Percentiles rank a stretch among this genome's conserved stretches.
Evolutionary conservation across 2,888 invertebrate species (phyloP).

Genomic region (Ditula angustiorana): DNA sequence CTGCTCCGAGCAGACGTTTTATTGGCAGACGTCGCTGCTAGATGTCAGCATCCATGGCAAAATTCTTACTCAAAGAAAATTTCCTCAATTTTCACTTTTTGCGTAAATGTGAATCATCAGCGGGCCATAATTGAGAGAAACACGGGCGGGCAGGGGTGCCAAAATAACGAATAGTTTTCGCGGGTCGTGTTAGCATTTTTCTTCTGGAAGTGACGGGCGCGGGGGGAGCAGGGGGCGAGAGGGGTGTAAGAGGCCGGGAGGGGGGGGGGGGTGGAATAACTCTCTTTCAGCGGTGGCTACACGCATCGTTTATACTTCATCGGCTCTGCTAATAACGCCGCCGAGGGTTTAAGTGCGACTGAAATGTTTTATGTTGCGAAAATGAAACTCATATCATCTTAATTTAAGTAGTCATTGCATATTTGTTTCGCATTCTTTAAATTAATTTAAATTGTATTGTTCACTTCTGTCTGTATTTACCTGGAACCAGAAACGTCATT

Average conservation of each 20-base stretch:
- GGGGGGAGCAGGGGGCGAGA: slow-evolving; percentile 52
- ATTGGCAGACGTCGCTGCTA: too few relatives aligned
- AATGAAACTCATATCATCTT: neutral
- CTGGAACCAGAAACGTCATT: too few relatives aligned
- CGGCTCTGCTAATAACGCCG: slow-evolving; percentile 74
- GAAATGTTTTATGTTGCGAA: slow-evolving; percentile 37
- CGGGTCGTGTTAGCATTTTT: slow-evolving; percentile 86
- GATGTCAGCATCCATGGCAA: neutral
- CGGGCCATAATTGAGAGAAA: slow-evolving; percentile 74
- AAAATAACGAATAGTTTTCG: slow-evolving; percentile 86
- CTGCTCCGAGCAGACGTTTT: neutral
- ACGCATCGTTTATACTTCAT: slow-evolving; percentile 84
- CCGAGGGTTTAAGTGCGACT: slow-evolving; percentile 41
- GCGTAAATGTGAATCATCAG: slow-evolving; percentile 46
- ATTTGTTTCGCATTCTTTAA: neutral
- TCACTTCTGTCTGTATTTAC: too few relatives aligned
- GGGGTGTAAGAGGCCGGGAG: slow-evolving; percentile 45
- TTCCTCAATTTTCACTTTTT: slow-evolving; percentile 20
- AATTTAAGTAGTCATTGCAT: neutral
- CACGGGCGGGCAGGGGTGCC: slow-evolving; percentile 77
- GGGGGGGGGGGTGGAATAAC: slow-evolving; percentile 59
- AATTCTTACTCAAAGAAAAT: neutral
- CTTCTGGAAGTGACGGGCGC: slow-evolving; percentile 80
- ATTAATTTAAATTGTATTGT: neutral
- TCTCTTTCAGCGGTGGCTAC: slow-evolving; percentile 76